Conservation (phyloP, 2,888 invertebrate genomes). For the Drosophila lacicola region DNA sequence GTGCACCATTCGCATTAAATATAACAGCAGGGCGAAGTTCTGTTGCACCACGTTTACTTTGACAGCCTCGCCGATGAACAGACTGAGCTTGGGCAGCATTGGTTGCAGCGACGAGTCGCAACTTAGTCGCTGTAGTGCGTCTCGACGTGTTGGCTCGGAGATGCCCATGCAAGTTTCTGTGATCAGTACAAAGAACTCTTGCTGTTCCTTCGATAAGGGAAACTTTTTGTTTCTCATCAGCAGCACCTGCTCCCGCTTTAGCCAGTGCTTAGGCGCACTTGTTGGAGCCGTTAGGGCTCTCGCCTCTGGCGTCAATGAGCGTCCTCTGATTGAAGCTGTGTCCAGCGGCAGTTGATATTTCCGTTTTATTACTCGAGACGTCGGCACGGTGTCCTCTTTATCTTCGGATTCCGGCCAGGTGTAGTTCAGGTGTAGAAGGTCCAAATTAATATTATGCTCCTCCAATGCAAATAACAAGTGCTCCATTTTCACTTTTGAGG, state of each 20-base stretch:
- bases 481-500: conserved; percentile 9
- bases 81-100: conserved; percentile 26
- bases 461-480: conserved; percentile 18
- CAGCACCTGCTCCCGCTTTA: conserved; percentile 29
- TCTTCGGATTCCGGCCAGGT: background rate
- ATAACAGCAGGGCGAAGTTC: conserved; percentile 28
- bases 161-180: conserved; percentile 31
- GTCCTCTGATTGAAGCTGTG: background rate
- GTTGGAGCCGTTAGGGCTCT: background rate
- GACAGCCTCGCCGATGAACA: conserved; percentile 41
- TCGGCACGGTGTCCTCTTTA: too few species aligned
- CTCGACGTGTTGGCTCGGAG: conserved; percentile 20
- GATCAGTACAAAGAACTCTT: conserved; percentile 27
- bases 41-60: conserved; percentile 27
- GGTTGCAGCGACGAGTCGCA: conserved; percentile 38
- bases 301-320: background rate
- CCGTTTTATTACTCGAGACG: background rate
- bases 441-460: conserved; percentile 2
- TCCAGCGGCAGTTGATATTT: background rate
- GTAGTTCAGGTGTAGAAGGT: conserved; percentile 19
- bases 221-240: conserved; percentile 24
- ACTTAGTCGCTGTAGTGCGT: conserved; percentile 22
- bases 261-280: background rate
- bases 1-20: conserved; percentile 47
- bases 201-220: conserved; percentile 46